These are phyloP conservation scores for Chloebia gouldiae DNA, from an alignment of 2,113 vertebrate species.

Conservation along the genomic window DNA sequence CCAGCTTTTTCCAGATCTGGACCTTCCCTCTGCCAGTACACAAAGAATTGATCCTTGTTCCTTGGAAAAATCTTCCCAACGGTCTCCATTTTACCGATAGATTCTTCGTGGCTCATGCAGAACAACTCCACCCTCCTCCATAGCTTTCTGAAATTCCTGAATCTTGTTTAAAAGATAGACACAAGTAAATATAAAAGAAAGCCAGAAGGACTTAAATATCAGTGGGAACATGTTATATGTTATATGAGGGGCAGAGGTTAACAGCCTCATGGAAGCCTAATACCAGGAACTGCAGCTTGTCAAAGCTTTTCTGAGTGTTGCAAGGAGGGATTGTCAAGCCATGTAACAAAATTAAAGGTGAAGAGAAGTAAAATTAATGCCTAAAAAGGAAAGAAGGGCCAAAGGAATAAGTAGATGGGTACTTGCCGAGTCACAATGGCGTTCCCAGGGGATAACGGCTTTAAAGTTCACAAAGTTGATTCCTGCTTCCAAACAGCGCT, in stretches of 20 bases:
- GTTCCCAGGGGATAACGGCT: constrained; percentile 83
- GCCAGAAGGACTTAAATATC: not conserved
- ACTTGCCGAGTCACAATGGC: constrained; percentile 82
- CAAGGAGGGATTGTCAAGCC: not conserved
- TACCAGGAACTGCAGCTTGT: not conserved
- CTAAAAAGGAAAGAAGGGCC: not conserved
- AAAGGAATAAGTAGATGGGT: not conserved
- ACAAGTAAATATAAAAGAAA: not conserved
- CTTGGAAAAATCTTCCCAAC: not conserved
- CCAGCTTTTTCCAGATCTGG: not conserved
- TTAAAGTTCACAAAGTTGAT: constrained; percentile 86
- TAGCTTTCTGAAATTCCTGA: constrained; percentile 78
- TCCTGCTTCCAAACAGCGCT: constrained; percentile 87
- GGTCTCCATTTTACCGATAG: constrained; percentile 42
- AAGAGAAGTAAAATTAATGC: not conserved
- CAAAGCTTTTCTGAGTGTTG: not conserved
- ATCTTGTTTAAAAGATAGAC: constrained; percentile 73
- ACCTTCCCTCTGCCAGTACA: not conserved
- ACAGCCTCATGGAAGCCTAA: not conserved
- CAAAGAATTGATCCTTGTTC: not conserved
- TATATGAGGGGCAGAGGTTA: not conserved
- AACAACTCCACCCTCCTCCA: constrained; percentile 85
- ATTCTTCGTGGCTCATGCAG: constrained; percentile 85
- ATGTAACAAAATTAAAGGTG: not conserved
- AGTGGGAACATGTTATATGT: accelerated